Evolutionary conservation across 1,140 invertebrate genomes (phyloP).

Genomic region (Periplaneta americana): DNA sequence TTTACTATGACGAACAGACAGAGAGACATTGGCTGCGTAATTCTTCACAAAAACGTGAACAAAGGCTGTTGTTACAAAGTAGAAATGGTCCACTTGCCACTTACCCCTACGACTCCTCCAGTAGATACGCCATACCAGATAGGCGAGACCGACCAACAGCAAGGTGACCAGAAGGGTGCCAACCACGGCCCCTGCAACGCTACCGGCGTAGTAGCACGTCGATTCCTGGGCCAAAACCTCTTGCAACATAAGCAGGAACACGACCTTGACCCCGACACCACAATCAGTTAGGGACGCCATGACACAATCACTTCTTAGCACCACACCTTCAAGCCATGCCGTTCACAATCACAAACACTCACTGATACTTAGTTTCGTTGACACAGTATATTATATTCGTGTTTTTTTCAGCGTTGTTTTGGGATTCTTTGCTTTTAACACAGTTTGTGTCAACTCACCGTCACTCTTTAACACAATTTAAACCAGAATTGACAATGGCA

Average conservation of each 20-base stretch:
- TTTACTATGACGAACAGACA: no score
- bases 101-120: constrained; percentile 40
- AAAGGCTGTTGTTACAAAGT: no score
- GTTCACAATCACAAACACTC: neutral
- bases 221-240: neutral
- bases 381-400: no score
- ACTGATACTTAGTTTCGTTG: no score
- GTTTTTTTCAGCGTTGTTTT: no score
- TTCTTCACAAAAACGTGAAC: no score
- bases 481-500: no score
- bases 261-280: constrained; percentile 36
- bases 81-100: no score
- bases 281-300: neutral
- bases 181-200: constrained; percentile 47
- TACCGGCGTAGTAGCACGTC: constrained; percentile 40
- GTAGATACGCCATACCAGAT: constrained; percentile 41
- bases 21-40: no score
- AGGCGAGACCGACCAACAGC: constrained; percentile 36
- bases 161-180: constrained; percentile 47
- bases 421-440: no score
- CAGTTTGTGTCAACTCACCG: no score
- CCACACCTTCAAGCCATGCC: neutral
- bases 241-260: neutral
- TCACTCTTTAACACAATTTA: no score
- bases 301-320: neutral